Evolutionary conservation across 2,113 vertebrate species (phyloP).

Genomic region (Platycercus adscitus): DNA sequence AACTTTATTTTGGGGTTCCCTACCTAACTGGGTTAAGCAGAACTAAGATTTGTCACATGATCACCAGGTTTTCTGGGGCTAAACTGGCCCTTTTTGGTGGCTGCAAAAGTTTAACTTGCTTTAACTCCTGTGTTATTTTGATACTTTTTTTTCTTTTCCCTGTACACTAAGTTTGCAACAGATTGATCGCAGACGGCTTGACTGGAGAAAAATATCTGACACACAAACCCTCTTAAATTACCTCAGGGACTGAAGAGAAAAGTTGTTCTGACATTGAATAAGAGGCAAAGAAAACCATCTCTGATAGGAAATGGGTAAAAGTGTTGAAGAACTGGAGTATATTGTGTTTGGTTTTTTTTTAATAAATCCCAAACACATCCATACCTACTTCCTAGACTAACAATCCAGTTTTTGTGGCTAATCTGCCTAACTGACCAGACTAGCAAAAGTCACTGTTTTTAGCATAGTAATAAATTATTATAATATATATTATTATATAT

Average conservation of each 20-base stretch:
- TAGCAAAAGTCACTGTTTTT: neutral
- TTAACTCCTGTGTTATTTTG: neutral
- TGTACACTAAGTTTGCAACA: neutral
- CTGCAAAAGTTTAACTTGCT: neutral
- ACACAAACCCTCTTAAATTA: neutral
- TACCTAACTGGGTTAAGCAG: no score
- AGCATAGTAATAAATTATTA: neutral
- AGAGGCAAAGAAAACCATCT: neutral
- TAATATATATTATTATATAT: no score
- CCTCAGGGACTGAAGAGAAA: neutral
- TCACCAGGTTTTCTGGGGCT: no score
- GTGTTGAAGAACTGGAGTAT: neutral
- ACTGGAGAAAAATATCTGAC: neutral
- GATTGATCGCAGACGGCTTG: neutral
- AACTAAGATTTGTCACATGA: no score
- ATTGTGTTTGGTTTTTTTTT: neutral
- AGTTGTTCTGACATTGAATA: neutral
- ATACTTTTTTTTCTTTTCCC: neutral
- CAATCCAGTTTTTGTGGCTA: neutral
- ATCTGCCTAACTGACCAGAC: neutral
- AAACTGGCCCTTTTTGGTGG: no score
- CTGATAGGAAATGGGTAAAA: neutral
- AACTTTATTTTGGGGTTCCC: no score
- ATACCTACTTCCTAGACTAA: neutral
- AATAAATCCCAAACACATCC: neutral